Percentiles rank a stretch among this genome's conserved stretches.
Evolutionary conservation across 2,113 vertebrate species (phyloP).

Genomic region (Chauna torquata): DNA sequence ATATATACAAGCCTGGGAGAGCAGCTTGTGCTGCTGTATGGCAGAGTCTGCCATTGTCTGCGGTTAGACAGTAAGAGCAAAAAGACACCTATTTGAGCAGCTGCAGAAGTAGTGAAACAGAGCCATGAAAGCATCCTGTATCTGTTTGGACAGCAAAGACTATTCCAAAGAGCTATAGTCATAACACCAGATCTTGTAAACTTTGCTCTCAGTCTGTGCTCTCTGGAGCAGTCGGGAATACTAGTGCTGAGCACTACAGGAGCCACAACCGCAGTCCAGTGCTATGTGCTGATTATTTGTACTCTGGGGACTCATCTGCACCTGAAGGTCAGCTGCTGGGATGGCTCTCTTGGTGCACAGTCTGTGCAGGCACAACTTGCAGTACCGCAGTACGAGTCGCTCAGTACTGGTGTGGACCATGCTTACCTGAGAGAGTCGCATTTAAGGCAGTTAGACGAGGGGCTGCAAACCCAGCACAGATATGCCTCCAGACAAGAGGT

Average conservation of each 20-base stretch:
- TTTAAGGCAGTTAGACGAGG: background rate
- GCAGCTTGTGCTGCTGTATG: background rate
- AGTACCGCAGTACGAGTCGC: rapidly evolving
- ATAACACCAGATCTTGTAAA: background rate
- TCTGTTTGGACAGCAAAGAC: background rate
- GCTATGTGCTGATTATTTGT: background rate
- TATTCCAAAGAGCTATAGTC: background rate
- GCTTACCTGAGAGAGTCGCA: background rate
- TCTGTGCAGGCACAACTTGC: background rate
- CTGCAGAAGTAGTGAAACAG: background rate
- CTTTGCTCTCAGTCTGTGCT: background rate
- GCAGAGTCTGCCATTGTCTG: background rate
- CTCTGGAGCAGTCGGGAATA: background rate
- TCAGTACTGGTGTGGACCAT: background rate
- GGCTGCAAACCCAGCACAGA: background rate
- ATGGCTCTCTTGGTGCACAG: background rate
- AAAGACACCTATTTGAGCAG: background rate
- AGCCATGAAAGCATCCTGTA: background rate
- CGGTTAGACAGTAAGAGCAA: background rate
- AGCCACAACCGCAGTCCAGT: background rate
- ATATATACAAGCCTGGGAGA: background rate
- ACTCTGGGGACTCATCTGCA: background rate
- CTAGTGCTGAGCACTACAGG: background rate
- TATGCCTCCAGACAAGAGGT: background rate
- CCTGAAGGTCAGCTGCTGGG: background rate